Base-by-base conservation (phyloP, 2,888 invertebrate genomes). In the Capitulum mitella region DNA sequence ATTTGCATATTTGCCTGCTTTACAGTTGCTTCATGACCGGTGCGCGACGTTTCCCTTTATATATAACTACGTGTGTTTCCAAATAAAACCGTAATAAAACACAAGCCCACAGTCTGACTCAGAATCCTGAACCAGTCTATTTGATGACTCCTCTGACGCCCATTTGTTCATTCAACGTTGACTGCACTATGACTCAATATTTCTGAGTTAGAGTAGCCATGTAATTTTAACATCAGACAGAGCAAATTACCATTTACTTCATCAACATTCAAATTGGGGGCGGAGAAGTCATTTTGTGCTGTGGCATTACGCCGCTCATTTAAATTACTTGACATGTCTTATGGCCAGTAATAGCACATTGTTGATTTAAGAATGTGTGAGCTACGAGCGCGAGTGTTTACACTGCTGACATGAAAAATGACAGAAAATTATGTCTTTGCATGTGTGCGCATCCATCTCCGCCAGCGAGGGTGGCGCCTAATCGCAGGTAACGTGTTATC, bases 251-350 rank as follows among this genome's bases (percentile, higher is more conserved):
- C 26, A 26, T 40, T 70, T 12, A 22, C 70, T 40, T 64, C 64
- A 64, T 70, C 70, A 70, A 40, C 70, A 40, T 70, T 70, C 70
- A 70, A 70, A 70, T 70, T 70, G 70, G 70, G 37, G 37, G 70
- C 26, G 37, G 70, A 12, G 70, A 37, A 64, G 64, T 40, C 10
- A 37, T 70, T 22, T 40, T 40, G 37, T 19, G 26, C 70, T 26
- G 26, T 70, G 70, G 40, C 26, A 40, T 70, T 70, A 70, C 8
- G 37, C 40, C 26, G 2, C 40, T 70, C 40, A 26, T 70, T 70
- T 70, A 40, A 70, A 70, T 40, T 22, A 70, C 70, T 70, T 70
- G 70, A 26, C 70, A 40, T 70, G 70, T 70, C 40, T 40, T 70
- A 70, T 70, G 70, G 70, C 37, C 70, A 70, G 70, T 70, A 70